These are phyloP conservation scores for Campopleginae sp. DNA, from an alignment of 2,888 invertebrate genomes.

Conservation along the genomic window DNA sequence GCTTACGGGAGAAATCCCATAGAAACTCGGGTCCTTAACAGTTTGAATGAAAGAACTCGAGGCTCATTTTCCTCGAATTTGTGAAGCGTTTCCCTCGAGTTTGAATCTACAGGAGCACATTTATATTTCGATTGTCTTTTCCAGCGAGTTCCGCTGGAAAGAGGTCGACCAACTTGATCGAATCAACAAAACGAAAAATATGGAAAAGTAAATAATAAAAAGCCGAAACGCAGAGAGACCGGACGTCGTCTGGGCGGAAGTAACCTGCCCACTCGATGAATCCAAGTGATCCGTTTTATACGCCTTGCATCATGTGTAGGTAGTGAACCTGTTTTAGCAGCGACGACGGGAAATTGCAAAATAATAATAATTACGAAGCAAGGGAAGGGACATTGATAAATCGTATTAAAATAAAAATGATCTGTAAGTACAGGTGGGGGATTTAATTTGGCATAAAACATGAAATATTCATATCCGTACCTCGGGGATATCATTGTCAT, in stretches of 20 bases:
- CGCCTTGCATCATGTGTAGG: slow-evolving; percentile 10
- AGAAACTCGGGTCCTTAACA: neutral
- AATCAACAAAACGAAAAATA: slow-evolving; percentile 11
- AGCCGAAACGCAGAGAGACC: slow-evolving; percentile 36
- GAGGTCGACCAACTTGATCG: neutral
- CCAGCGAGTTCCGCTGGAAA: neutral
- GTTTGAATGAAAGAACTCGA: neutral
- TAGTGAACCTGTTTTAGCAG: slow-evolving; percentile 10
- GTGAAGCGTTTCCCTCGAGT: neutral
- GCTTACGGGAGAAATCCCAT: neutral
- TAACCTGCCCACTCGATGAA: slow-evolving; percentile 47
- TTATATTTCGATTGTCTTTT: slow-evolving; percentile 24
- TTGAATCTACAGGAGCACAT: neutral
- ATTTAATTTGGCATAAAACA: slow-evolving; percentile 1
- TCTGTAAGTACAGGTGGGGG: neutral
- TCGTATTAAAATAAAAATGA: neutral
- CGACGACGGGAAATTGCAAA: slow-evolving; percentile 15
- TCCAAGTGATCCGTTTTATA: slow-evolving; percentile 45
- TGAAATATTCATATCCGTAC: slow-evolving; percentile 70
- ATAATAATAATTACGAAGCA: slow-evolving; percentile 26
- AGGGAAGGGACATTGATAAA: neutral
- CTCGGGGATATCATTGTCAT: slow-evolving; percentile 68
- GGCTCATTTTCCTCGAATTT: neutral
- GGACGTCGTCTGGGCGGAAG: slow-evolving; percentile 64
- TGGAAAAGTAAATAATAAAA: slow-evolving; percentile 19